Evolutionary conservation across 1,140 invertebrate species (phyloP), one percentile per base, ranked within the genome.

Genomic region (Tribolium castaneum): DNA sequence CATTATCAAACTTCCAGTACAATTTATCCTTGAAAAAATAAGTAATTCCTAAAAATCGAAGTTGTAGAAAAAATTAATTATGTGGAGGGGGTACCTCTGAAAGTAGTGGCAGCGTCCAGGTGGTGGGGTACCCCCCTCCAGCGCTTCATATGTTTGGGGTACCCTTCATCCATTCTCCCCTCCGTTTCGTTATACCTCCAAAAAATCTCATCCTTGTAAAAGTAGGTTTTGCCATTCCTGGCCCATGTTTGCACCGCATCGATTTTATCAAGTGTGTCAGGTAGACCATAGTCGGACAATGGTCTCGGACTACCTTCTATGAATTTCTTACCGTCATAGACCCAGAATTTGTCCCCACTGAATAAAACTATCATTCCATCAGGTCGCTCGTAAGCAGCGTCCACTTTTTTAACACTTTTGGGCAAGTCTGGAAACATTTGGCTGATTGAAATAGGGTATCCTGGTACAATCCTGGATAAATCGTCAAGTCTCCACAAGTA

Each of bases 301-400:
- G 89, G 84, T 78, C 89, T 81, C 82, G 90, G 90, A 85, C 88
- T 89, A 80, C 89, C 86, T 80, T 89, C 86, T 66, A 91, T 84
- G 34, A 92, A 88, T 22, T 89, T 87, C 25, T 90, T 87, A 1
- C 91, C 90, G 82, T 91, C 87, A 86, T 91, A 94, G 30, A 92
- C 88, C 92, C 93, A 96, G 85, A 91, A 94, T 73, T 87, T 85
- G 25, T 89, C 87, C 56, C 94, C 94, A 83, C 89, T 89, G 85
- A 96, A 96, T 82, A 96, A 90, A 9, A 94, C 87, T 78, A 96
- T 92, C 80, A 91, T 90, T n/a, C 90, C 90, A 84, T 95, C 92
- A 6, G 87, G 82, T 78, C 91, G 89, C 86, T 96, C 91, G 83
- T 95, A 96, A 10, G 92, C 91, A 6, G 94, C 94, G 86, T 94